Conservation (phyloP, 2,888 invertebrate species). For the Masnerella sp. region DNA sequence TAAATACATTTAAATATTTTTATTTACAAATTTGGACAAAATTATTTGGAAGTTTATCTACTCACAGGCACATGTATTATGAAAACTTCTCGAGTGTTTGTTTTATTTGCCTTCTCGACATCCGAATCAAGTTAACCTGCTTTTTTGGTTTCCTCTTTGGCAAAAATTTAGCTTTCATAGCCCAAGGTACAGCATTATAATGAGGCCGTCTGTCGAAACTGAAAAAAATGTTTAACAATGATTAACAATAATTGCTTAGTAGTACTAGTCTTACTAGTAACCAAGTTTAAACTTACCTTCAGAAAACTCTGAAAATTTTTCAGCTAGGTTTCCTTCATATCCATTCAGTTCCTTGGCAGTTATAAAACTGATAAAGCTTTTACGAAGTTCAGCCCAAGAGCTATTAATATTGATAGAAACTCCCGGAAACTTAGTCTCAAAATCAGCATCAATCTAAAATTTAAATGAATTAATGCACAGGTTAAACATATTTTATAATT, state of each 20-base stretch:
- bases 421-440: background rate
- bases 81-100: background rate
- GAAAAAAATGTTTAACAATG: background rate
- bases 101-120: background rate
- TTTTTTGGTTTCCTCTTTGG: background rate
- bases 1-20: background rate
- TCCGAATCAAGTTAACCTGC: background rate
- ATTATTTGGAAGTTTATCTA: no score
- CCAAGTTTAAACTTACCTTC: background rate
- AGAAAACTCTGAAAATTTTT: background rate
- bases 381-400: background rate
- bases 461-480: background rate
- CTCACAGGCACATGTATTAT: background rate
- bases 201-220: background rate
- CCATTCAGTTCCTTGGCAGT: slow-evolving; percentile 9
- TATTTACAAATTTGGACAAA: no score
- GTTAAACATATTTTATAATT: background rate
- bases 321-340: slow-evolving; percentile 2
- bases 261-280: background rate
- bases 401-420: background rate
- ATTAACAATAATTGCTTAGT: background rate
- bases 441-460: slow-evolving; percentile 3
- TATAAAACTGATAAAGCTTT: slow-evolving; percentile 6
- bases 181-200: slow-evolving; percentile 5
- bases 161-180: background rate